Conservation (phyloP, 2,113 vertebrate species). For the Takifugu flavidus region DNA sequence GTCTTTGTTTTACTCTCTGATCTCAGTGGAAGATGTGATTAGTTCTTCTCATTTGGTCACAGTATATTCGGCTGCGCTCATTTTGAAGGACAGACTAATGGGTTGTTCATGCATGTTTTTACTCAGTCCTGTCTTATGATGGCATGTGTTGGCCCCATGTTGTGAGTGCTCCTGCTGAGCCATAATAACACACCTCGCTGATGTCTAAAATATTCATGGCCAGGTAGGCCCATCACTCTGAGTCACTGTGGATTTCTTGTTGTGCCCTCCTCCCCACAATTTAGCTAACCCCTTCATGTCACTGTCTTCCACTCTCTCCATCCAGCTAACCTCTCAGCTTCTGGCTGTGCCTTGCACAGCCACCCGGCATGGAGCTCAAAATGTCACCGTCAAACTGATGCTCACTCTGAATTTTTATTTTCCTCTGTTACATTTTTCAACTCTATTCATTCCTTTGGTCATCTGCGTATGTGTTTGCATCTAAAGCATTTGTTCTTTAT, state of each 20-base stretch:
- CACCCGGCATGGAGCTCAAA: constrained; percentile 24
- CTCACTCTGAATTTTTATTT: constrained; percentile 11
- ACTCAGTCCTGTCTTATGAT: constrained; percentile 51
- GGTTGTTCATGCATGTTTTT: constrained; percentile 22
- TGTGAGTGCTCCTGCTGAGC: constrained; percentile 65
- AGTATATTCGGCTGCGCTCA: constrained; percentile 43
- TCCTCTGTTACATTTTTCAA: not conserved
- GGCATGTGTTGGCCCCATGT: constrained; percentile 46
- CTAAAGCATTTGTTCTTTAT: no score
- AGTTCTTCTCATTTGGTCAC: constrained; percentile 35
- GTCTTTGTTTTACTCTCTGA: constrained; percentile 33
- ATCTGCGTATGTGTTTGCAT: not conserved
- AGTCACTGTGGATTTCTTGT: constrained; percentile 69
- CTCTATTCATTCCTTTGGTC: not conserved
- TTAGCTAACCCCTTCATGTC: constrained; percentile 38
- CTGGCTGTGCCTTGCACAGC: constrained; percentile 22
- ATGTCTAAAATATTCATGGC: constrained; percentile 74
- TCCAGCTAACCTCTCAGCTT: constrained; percentile 39
- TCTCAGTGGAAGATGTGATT: constrained; percentile 49
- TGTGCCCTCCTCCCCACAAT: constrained; percentile 54
- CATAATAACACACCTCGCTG: constrained; percentile 73
- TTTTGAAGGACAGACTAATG: constrained; percentile 34
- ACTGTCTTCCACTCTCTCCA: constrained; percentile 56
- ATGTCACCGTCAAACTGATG: constrained; percentile 26
- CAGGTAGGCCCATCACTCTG: constrained; percentile 66